Base-by-base conservation (phyloP, 2,797 vertebrate species). In the Sebastes goodei region DNA sequence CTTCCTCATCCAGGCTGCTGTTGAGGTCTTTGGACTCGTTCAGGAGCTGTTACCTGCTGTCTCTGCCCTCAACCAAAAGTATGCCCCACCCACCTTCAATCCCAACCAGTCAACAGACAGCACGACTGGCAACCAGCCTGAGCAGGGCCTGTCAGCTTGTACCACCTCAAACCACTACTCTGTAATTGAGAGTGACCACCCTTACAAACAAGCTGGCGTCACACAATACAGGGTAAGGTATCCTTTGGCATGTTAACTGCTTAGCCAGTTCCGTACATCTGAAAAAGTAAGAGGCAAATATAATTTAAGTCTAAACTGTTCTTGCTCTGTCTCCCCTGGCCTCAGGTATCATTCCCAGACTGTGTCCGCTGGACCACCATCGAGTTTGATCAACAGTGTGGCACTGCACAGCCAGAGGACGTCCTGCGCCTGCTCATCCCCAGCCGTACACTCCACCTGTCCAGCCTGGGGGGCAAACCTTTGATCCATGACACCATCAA, bases 31-130 rank as follows among this genome's bases (percentile, higher is more conserved):
- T 93, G 98, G 98, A 74, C 95, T 99, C 49, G 98, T 99, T 70
- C 99, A 99, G 71, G 98, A 99, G 83, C 92, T 99, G 76, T 96
- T 99, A 73, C 99, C 99, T 30, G 97, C 98, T 1, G 98, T 99
- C 71, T 99, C 99, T 46, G 95, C 98, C 86, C 94, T 99, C 89
- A 99, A 99, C 94, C 98, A 99, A 95, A 99, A 99, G 85, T 99
- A 99, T 0, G 97, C 98, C 60, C 99, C 99, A 8, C 98, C 98
- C 84, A 96, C 97, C 17, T 99, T 99, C 90, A 99, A 99, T 83
- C 99, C 99, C 65, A 99, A 99, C 94, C 99, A 99, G 83, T 99
- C 98, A 71, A 99, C 98, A n/a, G 99, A 99, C 88, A 99, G 98
- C 93, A 98, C 98, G 12, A 99, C 98, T 0, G 99, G 99, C 80